Percentiles rank a stretch among this genome's conserved stretches.
phyloP scores from a whole-genome alignment of 1,140 invertebrate genomes.

The Saccostrea echinata region DNA sequence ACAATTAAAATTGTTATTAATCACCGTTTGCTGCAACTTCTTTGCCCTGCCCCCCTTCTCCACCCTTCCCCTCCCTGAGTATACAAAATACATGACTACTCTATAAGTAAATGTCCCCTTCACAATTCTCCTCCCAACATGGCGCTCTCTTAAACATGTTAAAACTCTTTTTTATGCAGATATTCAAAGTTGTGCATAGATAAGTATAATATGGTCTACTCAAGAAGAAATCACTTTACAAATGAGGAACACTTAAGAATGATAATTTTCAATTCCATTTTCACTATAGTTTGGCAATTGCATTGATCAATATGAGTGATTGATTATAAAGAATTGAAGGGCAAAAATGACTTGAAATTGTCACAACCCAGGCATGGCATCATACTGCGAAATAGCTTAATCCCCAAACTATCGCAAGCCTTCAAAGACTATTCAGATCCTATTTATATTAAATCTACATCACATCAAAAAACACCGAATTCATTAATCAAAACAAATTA shows the following conservation, averaged over 20 bases:
- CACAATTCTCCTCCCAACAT: too few species aligned
- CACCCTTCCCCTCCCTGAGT: too few species aligned
- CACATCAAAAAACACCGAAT: conserved; percentile 15
- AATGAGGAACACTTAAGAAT: not conserved
- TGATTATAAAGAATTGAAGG: not conserved
- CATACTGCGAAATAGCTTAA: conserved; percentile 8
- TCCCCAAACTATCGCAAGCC: conserved; percentile 7
- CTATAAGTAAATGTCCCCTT: too few species aligned
- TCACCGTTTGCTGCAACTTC: too few species aligned
- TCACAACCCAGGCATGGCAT: not conserved
- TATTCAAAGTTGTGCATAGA: too few species aligned
- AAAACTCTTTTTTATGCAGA: too few species aligned
- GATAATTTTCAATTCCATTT: not conserved
- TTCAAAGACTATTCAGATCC: conserved; percentile 21
- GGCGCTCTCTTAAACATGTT: too few species aligned
- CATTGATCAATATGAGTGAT: conserved; percentile 1
- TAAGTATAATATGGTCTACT: too few species aligned
- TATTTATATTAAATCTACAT: conserved; percentile 28
- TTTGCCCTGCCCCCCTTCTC: too few species aligned
- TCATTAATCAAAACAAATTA: conserved; percentile 34
- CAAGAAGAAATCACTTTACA: not conserved
- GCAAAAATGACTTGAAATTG: not conserved
- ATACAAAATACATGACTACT: too few species aligned
- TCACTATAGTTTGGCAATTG: not conserved
- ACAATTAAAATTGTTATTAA: too few species aligned